Percentiles rank a stretch among this genome's conserved stretches.
Conservation (phyloP, 1,140 invertebrate species). For the Octopus sinensis region DNA sequence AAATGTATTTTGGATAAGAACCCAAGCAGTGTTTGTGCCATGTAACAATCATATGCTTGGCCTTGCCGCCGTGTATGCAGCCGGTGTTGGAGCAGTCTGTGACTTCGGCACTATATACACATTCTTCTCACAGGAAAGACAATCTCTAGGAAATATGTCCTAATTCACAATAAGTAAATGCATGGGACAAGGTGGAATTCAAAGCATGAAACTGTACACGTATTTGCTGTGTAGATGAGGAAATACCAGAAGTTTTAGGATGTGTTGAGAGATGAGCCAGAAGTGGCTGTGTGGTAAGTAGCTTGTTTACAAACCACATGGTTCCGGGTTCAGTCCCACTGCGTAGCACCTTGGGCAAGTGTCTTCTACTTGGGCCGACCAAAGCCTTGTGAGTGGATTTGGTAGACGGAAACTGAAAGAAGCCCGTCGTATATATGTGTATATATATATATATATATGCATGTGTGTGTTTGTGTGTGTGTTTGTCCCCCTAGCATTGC, state of each 20-base stretch:
- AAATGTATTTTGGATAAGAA: slow-evolving; percentile 6
- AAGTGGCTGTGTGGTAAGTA: too few species aligned
- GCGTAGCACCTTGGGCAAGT: too few species aligned
- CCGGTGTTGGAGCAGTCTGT: background rate
- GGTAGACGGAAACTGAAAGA: too few species aligned
- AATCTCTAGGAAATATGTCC: background rate
- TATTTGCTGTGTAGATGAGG: background rate
- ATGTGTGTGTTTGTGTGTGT: too few species aligned
- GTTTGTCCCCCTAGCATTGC: too few species aligned
- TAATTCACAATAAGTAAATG: background rate
- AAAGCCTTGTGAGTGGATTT: too few species aligned
- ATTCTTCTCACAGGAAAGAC: slow-evolving; percentile 4
- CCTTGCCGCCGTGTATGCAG: background rate
- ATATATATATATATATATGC: too few species aligned
- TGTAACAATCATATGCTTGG: background rate
- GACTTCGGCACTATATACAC: background rate
- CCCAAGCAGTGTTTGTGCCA: slow-evolving; percentile 7
- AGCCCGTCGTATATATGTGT: too few species aligned
- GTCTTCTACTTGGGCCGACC: too few species aligned
- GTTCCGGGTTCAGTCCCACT: too few species aligned
- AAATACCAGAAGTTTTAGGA: background rate
- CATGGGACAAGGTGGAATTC: background rate
- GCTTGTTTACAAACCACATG: too few species aligned
- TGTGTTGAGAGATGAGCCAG: background rate
- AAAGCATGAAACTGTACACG: slow-evolving; percentile 1